A percentile compares a stretch with the other conserved stretches of the same genome.
Conservation (phyloP, 2,888 invertebrate genomes). For the Leptinotarsa haldemani region DNA sequence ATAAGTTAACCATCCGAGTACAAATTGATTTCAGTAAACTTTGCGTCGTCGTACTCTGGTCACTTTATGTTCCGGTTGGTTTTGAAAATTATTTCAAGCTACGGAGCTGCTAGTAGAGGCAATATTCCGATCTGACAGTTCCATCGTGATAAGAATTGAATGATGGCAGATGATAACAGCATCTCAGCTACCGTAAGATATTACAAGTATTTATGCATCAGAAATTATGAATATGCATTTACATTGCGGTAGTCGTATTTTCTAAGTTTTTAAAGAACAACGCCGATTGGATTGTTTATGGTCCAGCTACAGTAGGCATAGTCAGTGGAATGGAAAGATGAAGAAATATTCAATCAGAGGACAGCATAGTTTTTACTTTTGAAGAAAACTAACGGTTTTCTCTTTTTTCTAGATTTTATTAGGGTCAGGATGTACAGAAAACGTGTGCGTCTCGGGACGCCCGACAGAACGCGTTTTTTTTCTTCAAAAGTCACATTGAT, state of each 20-base stretch:
- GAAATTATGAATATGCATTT: slow-evolving; percentile 23
- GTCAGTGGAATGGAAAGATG: too few species aligned
- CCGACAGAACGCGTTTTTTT: too few species aligned
- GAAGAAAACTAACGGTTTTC: too few species aligned
- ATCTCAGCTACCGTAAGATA: slow-evolving; percentile 46
- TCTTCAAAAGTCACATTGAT: neutral
- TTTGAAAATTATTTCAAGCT: slow-evolving; percentile 8
- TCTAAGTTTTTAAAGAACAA: neutral
- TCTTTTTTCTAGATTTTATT: too few species aligned
- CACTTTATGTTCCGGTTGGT: slow-evolving; percentile 2
- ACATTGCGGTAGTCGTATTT: slow-evolving; percentile 1
- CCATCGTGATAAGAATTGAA: slow-evolving; percentile 54
- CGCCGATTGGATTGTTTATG: neutral
- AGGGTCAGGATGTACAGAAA: too few species aligned
- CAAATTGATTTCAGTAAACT: slow-evolving; percentile 1
- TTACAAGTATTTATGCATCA: slow-evolving; percentile 20
- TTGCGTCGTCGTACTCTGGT: neutral
- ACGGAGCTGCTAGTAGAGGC: slow-evolving; percentile 27
- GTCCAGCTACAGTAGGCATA: neutral
- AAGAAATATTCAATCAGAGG: too few species aligned
- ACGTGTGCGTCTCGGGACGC: too few species aligned
- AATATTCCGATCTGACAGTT: slow-evolving; percentile 35
- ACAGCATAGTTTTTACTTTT: too few species aligned
- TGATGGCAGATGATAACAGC: slow-evolving; percentile 54
- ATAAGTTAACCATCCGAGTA: neutral